These are phyloP conservation scores for Tribolium castaneum DNA, from an alignment of 1,140 invertebrate species.

Conservation along the genomic window DNA sequence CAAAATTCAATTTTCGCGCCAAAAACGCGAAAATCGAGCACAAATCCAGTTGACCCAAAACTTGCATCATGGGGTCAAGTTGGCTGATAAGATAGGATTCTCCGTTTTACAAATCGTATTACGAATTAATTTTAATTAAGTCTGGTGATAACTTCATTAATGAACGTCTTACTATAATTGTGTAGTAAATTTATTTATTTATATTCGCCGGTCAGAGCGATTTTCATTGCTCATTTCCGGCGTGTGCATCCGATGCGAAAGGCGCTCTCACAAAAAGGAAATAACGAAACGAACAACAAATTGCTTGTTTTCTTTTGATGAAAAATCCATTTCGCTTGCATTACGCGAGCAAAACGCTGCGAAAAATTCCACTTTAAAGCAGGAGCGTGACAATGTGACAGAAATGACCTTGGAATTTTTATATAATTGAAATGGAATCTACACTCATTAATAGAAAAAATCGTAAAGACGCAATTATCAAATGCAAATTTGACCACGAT, in stretches of 20 bases:
- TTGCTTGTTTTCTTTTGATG: not conserved
- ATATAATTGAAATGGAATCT: too few species aligned
- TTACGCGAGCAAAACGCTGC: not conserved
- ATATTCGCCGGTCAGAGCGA: not conserved
- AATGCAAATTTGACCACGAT: too few species aligned
- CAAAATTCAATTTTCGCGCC: not conserved
- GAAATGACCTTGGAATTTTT: too few species aligned
- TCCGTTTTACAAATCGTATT: not conserved
- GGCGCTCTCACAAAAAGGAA: not conserved
- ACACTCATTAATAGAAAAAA: too few species aligned
- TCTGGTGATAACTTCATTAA: not conserved
- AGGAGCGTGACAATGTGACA: too few species aligned
- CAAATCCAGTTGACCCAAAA: not conserved
- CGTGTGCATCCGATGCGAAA: not conserved
- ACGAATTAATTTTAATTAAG: conserved; percentile 16
- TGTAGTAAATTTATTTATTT: conserved; percentile 10
- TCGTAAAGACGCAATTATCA: too few species aligned
- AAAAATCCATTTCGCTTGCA: not conserved
- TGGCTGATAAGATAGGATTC: conserved; percentile 3
- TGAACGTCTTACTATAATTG: not conserved
- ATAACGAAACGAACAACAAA: not conserved
- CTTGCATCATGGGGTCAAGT: not conserved
- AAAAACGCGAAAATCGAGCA: not conserved
- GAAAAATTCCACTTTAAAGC: not conserved
- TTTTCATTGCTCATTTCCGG: not conserved